These are phyloP conservation scores for Nasonia vitripennis DNA, from an alignment of 1,140 invertebrate species.

Conservation along the genomic window DNA sequence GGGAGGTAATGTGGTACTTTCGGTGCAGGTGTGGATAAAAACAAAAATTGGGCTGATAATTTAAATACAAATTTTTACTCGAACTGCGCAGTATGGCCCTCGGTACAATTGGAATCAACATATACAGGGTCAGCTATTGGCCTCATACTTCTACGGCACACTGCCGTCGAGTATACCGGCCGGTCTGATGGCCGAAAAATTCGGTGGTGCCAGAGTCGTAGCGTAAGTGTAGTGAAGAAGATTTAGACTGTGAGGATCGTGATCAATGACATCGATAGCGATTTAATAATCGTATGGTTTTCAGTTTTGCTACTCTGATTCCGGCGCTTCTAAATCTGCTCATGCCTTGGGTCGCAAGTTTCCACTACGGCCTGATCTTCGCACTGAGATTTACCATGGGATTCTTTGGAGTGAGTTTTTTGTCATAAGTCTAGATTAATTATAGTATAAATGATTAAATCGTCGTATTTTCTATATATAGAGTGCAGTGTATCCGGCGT, in stretches of 20 bases:
- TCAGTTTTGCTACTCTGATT: constrained; percentile 78
- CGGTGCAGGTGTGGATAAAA: too few species aligned
- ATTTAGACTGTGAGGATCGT: neutral
- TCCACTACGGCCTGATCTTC: constrained; percentile 79
- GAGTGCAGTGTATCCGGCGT: constrained; percentile 83
- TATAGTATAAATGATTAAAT: neutral
- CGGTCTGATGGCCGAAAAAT: constrained; percentile 84
- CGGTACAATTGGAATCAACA: constrained; percentile 78
- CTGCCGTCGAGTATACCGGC: constrained; percentile 77
- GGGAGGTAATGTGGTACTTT: too few species aligned
- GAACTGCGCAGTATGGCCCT: constrained; percentile 70
- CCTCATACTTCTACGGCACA: constrained; percentile 83
- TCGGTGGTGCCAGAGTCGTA: constrained; percentile 84
- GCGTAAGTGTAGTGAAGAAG: constrained; percentile 69
- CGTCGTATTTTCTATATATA: constrained; percentile 58
- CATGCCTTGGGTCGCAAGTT: constrained; percentile 79
- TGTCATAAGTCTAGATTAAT: neutral
- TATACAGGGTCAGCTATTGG: constrained; percentile 80
- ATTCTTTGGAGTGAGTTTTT: constrained; percentile 78
- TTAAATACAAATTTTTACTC: neutral
- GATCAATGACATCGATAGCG: neutral
- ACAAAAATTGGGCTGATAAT: neutral
- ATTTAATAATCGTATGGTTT: neutral
- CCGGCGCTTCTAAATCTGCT: constrained; percentile 83
- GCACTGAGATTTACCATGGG: constrained; percentile 80